A percentile compares a stretch with the other conserved stretches of the same genome.
Conservation (phyloP, 1,140 invertebrate species). For the Procambarus clarkii region DNA sequence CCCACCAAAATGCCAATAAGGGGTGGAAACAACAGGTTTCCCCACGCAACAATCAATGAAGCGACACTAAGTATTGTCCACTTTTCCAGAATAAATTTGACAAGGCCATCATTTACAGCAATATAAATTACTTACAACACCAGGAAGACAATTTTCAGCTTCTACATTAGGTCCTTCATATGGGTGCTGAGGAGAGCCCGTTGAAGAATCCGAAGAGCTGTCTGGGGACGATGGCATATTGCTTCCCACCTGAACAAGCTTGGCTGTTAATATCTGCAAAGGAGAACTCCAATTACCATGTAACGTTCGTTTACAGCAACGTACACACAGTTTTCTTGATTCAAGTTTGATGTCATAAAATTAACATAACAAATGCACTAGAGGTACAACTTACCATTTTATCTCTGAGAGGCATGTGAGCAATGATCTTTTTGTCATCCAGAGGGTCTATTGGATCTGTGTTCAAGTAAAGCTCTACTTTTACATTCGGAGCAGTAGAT, state of each 20-base stretch:
- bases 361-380: neutral
- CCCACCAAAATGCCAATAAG: too few species aligned
- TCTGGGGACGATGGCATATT: conserved; percentile 92
- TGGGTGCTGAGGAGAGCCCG: conserved; percentile 89
- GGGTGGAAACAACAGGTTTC: conserved; percentile 1
- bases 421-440: conserved; percentile 92
- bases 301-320: too few species aligned
- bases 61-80: neutral
- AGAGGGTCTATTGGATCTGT: conserved; percentile 90
- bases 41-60: neutral
- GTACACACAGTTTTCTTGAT: too few species aligned
- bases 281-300: conserved; percentile 36
- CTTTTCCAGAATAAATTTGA: neutral
- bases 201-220: conserved; percentile 90
- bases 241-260: conserved; percentile 86
- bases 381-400: conserved; percentile 83
- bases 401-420: conserved; percentile 90
- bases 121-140: conserved; percentile 84
- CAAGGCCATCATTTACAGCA: too few species aligned
- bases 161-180: conserved; percentile 86
- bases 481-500: conserved; percentile 79
- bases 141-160: conserved; percentile 91
- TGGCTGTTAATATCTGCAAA: conserved; percentile 87
- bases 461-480: conserved; percentile 93
- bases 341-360: too few species aligned